phyloP scores from a whole-genome alignment of 2,113 vertebrate genomes.

The Dipodomys ordii region DNA sequence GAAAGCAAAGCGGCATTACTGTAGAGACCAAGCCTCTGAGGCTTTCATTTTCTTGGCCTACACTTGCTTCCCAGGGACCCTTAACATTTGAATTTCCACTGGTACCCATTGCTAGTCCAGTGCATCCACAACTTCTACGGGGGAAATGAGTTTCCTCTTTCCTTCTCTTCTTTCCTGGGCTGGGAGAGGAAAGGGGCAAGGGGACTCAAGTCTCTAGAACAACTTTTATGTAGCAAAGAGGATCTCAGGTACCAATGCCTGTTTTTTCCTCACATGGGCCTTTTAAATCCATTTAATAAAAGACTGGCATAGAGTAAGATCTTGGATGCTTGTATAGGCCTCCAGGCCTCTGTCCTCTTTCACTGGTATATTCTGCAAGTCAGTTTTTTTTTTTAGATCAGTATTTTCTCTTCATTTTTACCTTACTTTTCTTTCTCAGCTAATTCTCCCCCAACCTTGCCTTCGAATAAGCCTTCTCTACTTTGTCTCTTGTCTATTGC shows the following conservation, averaged over 20 bases:
- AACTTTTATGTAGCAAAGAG: slow-evolving; percentile 70
- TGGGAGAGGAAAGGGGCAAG: not conserved
- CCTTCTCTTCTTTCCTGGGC: not conserved
- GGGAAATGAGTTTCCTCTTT: not conserved
- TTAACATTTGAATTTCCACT: not conserved
- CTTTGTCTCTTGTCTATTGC: slow-evolving; percentile 87
- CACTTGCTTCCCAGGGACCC: not conserved
- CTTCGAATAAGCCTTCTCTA: slow-evolving; percentile 77
- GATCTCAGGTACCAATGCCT: not conserved
- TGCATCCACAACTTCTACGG: not conserved
- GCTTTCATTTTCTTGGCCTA: not conserved
- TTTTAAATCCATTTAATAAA: not conserved
- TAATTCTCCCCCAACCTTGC: slow-evolving; percentile 54
- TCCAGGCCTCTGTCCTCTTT: slow-evolving; percentile 64
- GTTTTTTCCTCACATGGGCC: not conserved
- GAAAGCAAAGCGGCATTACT: not conserved
- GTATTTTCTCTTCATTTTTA: slow-evolving; percentile 79
- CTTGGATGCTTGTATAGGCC: slow-evolving; percentile 63
- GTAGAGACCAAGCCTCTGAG: not conserved
- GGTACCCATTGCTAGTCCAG: not conserved
- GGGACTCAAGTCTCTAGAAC: slow-evolving; percentile 61
- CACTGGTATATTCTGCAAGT: slow-evolving; percentile 64
- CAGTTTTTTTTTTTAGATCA: slow-evolving; percentile 48
- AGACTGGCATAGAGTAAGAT: not conserved
- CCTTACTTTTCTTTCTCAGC: slow-evolving; percentile 81